Evolutionary conservation across 2,888 invertebrate species (phyloP), one percentile per base, ranked within the genome.

Genomic region (Tachystola acroxantha): DNA sequence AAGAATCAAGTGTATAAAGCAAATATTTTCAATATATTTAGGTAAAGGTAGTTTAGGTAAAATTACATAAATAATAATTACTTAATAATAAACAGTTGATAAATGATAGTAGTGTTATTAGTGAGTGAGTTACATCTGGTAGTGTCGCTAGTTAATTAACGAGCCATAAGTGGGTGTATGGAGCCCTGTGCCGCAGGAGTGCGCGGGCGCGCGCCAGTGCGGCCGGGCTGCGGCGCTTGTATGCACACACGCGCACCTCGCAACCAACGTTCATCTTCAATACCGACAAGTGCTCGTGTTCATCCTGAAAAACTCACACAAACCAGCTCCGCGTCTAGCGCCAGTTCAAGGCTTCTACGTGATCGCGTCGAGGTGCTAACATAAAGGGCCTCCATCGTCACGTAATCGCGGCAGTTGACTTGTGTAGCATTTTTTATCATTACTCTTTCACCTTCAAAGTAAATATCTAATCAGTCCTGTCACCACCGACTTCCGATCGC

Each of bases 391-490:
- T 68, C 61, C 49, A 48, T 41, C 46, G 66, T 73, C 82, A 81
- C 81, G 78, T 78, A 77, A 47, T 46, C 47, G 44, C 51, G 44
- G 43, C 62, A 62, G 50, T 59, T 61, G 50, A 72, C 58, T 74
- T 65, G 55, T 65, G 46, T 65, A 58, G 53, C 50, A 48, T 48
- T 77, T 79, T 81, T 85, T 84, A 78, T 80, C 75, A 50, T 36
- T 57, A 46, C 45, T 69, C 64, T 68, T 66, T 79, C 58, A 70
- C 75, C 77, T 79, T 81, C 74, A 53, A 62, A 47, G 48, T 47
- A 56, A 71, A 75, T 81, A 84, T 79, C 80, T 81, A 77, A 84
- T 84, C 76, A 59, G 43, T 48, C 43, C 46, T 54, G 57, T 50
- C 45, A 49, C 40, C 9, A 6, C 7, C 3, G 7, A 39, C 43